A percentile compares a stretch with the other conserved stretches of the same genome.
Conservation (phyloP, 2,797 vertebrate species). For the Hydrocynus forskahlii region DNA sequence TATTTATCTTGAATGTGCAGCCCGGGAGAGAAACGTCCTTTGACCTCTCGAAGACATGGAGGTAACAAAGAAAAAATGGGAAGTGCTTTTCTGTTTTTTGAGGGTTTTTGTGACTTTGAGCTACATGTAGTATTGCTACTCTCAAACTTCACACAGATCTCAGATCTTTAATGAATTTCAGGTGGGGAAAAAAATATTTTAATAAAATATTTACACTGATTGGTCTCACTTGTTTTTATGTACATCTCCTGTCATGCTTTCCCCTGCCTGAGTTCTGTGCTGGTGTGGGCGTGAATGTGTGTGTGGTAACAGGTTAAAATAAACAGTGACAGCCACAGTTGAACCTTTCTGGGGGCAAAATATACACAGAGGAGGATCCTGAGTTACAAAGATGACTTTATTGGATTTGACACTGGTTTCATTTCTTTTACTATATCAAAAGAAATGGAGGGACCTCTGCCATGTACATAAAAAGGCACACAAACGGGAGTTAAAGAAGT, state of each 20-base stretch:
- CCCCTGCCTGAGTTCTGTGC: background rate
- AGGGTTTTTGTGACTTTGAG: slow-evolving; percentile 41
- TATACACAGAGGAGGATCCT: background rate
- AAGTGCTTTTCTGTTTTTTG: slow-evolving; percentile 38
- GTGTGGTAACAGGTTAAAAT: background rate
- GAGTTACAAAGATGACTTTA: background rate
- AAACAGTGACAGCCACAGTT: background rate
- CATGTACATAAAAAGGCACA: no score
- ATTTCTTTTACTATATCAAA: background rate
- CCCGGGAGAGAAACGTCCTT: slow-evolving; percentile 9
- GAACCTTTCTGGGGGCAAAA: background rate
- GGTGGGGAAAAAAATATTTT: slow-evolving; percentile 89
- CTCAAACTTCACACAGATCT: slow-evolving; percentile 64
- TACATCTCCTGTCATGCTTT: background rate
- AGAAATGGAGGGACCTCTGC: background rate
- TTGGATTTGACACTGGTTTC: background rate
- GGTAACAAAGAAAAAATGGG: slow-evolving; percentile 26
- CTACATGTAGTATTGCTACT: slow-evolving; percentile 49
- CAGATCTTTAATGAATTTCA: slow-evolving; percentile 66
- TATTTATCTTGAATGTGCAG: slow-evolving; percentile 48
- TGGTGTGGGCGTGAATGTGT: no score
- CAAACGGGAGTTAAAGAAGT: no score
- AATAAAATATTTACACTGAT: slow-evolving; percentile 89
- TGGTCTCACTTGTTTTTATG: slow-evolving; percentile 18
- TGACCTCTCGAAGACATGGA: background rate